These are phyloP conservation scores for Calephelis perditalis DNA, from an alignment of 2,888 invertebrate genomes.

Conservation along the genomic window DNA sequence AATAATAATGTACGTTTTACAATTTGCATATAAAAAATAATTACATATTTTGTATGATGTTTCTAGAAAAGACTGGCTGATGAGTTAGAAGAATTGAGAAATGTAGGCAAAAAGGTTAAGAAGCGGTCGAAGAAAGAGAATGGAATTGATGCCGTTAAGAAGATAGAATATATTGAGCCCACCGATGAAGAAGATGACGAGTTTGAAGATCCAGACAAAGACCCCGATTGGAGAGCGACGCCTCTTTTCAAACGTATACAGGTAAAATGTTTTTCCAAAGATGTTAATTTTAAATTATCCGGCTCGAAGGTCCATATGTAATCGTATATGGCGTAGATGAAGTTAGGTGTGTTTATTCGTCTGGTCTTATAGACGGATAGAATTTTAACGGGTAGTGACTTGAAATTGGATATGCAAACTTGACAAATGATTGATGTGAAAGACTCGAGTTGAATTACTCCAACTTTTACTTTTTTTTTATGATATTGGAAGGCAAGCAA, in stretches of 20 bases:
- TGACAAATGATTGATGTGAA: too few species aligned
- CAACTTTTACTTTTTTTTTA: too few species aligned
- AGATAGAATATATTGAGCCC: slow-evolving; percentile 47
- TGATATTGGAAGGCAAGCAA: too few species aligned
- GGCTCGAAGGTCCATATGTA: slow-evolving; percentile 55
- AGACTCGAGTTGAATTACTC: too few species aligned
- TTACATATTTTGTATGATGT: slow-evolving; percentile 1
- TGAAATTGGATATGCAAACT: too few species aligned
- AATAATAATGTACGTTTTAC: slow-evolving; percentile 34
- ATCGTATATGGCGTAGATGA: too few species aligned
- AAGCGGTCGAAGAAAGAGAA: slow-evolving; percentile 45
- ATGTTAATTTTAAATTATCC: slow-evolving; percentile 28
- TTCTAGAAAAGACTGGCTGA: slow-evolving; percentile 59
- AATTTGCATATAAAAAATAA: neutral
- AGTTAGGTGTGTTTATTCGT: too few species aligned
- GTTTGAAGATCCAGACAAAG: slow-evolving; percentile 55
- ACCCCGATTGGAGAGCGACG: slow-evolving; percentile 85
- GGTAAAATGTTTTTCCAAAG: slow-evolving; percentile 34
- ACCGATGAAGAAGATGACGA: slow-evolving; percentile 57
- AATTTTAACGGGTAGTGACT: too few species aligned
- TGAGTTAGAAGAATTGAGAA: slow-evolving; percentile 54
- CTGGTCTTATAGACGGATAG: too few species aligned
- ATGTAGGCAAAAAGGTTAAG: slow-evolving; percentile 40
- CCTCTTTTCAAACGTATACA: slow-evolving; percentile 78
- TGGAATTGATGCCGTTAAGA: slow-evolving; percentile 33